Evolutionary conservation across 2,888 invertebrate species (phyloP).

Genomic region (Thumatha senex): DNA sequence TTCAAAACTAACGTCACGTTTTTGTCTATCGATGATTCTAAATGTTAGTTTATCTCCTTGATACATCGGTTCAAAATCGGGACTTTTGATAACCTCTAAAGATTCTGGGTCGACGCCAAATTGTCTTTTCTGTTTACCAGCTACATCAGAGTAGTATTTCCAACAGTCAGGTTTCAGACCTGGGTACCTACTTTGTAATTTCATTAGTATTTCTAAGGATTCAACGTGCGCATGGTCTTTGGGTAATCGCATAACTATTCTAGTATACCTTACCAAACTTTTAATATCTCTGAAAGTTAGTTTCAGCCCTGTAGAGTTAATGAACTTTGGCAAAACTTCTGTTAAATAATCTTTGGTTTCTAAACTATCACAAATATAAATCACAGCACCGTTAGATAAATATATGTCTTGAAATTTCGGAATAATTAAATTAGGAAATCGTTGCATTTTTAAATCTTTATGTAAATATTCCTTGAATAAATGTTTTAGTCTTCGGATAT

Average conservation of each 20-base stretch:
- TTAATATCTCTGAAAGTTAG: conserved; percentile 64
- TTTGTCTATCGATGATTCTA: conserved; percentile 69
- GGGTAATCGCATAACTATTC: conserved; percentile 65
- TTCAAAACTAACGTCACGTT: conserved; percentile 60
- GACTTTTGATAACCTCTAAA: conserved; percentile 62
- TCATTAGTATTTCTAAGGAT: conserved; percentile 57
- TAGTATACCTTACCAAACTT: conserved; percentile 64
- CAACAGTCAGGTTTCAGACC: conserved; percentile 67
- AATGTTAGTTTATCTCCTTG: conserved; percentile 60
- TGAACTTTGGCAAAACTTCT: conserved; percentile 65
- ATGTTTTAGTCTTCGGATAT: conserved; percentile 66
- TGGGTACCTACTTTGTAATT: conserved; percentile 57
- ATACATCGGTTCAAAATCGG: conserved; percentile 60
- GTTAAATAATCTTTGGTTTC: conserved; percentile 72
- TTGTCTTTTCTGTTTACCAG: conserved; percentile 73
- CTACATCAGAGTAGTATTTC: conserved; percentile 74
- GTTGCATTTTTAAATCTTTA: conserved; percentile 68
- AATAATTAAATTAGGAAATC: conserved; percentile 65
- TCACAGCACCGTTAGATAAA: conserved; percentile 72
- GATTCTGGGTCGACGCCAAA: conserved; percentile 75
- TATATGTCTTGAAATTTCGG: conserved; percentile 75
- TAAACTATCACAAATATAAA: conserved; percentile 74
- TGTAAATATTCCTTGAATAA: conserved; percentile 71
- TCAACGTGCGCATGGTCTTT: conserved; percentile 66
- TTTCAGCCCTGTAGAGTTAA: conserved; percentile 67